Evolutionary conservation across 2,797 vertebrate species (phyloP).

Genomic region (Gymnocypris eckloni): DNA sequence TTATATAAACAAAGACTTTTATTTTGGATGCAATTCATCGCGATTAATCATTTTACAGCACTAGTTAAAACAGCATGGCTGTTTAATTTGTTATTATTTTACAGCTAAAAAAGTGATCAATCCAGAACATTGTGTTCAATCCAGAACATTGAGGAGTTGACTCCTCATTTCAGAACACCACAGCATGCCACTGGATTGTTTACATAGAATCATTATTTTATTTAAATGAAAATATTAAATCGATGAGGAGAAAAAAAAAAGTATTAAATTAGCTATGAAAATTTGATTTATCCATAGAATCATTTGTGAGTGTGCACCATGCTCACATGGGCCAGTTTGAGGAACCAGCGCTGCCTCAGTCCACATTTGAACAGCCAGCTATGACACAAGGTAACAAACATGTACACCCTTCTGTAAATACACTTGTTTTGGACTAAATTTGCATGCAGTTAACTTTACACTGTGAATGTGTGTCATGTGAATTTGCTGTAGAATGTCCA

Average conservation of each 20-base stretch:
- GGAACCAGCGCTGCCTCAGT: conserved; percentile 83
- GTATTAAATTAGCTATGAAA: neutral
- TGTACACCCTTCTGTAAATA: neutral
- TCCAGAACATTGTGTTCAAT: neutral
- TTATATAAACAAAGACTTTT: too few species aligned
- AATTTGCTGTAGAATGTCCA: neutral
- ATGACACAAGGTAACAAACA: conserved; percentile 87
- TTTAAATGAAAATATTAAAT: neutral
- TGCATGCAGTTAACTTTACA: neutral
- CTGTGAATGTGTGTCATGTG: neutral
- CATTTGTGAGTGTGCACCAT: conserved; percentile 88
- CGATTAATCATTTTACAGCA: too few species aligned
- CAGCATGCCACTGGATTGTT: neutral
- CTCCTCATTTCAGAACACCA: neutral
- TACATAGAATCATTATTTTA: neutral
- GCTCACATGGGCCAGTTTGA: conserved; percentile 90
- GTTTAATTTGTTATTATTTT: neutral
- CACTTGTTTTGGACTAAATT: neutral
- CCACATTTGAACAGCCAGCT: conserved; percentile 88
- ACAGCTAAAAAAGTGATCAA: neutral
- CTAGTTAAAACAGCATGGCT: neutral
- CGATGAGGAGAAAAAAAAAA: neutral
- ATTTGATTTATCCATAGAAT: conserved; percentile 75
- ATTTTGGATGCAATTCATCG: too few species aligned
- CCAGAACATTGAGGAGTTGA: neutral